Evolutionary conservation across 1,140 invertebrate species (phyloP).

Genomic region (Armadillidium nasatum): DNA sequence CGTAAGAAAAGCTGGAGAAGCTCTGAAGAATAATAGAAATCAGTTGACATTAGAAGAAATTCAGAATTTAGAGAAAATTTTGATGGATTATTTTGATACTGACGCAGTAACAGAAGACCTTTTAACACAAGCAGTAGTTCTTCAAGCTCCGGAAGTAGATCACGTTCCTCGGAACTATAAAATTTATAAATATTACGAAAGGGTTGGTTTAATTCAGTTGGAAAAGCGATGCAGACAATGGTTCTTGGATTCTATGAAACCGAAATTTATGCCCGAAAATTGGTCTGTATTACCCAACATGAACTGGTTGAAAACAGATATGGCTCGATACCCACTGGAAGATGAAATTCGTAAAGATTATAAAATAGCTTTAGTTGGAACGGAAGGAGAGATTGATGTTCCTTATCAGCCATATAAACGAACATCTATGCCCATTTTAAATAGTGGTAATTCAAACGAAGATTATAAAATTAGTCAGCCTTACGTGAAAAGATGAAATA

Average conservation of each 20-base stretch:
- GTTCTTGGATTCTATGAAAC: slow-evolving; percentile 69
- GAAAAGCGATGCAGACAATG: slow-evolving; percentile 72
- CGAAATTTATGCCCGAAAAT: slow-evolving; percentile 63
- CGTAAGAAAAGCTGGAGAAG: slow-evolving; percentile 63
- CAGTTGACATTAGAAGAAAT: slow-evolving; percentile 33
- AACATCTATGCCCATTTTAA: too few relatives aligned
- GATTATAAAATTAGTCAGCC: too few relatives aligned
- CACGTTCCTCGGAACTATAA: slow-evolving; percentile 61
- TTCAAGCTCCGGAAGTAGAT: slow-evolving; percentile 51
- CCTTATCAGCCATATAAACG: slow-evolving; percentile 21
- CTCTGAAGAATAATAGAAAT: slow-evolving; percentile 49
- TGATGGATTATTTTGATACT: slow-evolving; percentile 49
- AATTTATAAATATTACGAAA: slow-evolving; percentile 56
- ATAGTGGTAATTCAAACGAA: too few relatives aligned
- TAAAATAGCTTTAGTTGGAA: slow-evolving; percentile 35
- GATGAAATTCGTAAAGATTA: slow-evolving; percentile 30
- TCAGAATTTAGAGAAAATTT: slow-evolving; percentile 45
- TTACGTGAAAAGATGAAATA: too few relatives aligned
- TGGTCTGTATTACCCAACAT: slow-evolving; percentile 69
- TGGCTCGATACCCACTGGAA: slow-evolving; percentile 32
- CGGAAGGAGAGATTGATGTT: slow-evolving; percentile 34
- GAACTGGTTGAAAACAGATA: slow-evolving; percentile 39
- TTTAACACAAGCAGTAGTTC: slow-evolving; percentile 46
- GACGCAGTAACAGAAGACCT: slow-evolving; percentile 48
- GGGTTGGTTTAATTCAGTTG: slow-evolving; percentile 59